phyloP scores from a whole-genome alignment of 1,140 invertebrate genomes.

The Maconellicoccus hirsutus region DNA sequence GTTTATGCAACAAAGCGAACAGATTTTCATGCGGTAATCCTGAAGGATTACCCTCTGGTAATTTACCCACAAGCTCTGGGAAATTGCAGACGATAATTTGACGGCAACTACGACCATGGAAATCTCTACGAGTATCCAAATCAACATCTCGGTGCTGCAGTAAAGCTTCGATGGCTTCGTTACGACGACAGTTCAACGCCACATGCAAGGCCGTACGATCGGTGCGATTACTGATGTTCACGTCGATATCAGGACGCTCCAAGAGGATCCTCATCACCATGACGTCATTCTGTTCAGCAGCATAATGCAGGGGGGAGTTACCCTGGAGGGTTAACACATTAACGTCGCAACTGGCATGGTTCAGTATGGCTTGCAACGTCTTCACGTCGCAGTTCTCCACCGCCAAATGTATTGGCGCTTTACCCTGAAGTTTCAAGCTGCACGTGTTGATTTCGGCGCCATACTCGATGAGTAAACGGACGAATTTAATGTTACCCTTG shows the following conservation, averaged over 20 bases:
- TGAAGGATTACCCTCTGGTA: conserved; percentile 33
- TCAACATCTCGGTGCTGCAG: conserved; percentile 40
- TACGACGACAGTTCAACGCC: too few species aligned
- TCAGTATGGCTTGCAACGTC: conserved; percentile 35
- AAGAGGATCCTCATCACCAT: conserved; percentile 35
- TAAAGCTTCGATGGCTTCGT: conserved; percentile 39
- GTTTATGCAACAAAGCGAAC: conserved; percentile 28
- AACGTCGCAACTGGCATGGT: too few species aligned
- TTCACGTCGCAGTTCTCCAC: conserved; percentile 43
- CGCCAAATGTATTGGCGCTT: conserved; percentile 51
- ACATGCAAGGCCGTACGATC: too few species aligned
- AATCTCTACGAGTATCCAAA: conserved; percentile 45
- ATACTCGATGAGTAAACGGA: too few species aligned
- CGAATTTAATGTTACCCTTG: too few species aligned
- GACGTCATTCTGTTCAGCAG: too few species aligned
- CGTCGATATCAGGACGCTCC: conserved; percentile 44
- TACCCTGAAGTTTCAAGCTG: too few species aligned
- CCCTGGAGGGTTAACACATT: too few species aligned
- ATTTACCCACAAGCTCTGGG: conserved; percentile 39
- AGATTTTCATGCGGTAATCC: conserved; percentile 33
- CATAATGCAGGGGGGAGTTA: too few species aligned
- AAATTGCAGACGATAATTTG: conserved; percentile 44
- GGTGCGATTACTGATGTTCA: conserved; percentile 38
- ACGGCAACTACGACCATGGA: conserved; percentile 42
- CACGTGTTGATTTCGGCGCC: too few species aligned